Evolutionary conservation across 1,140 invertebrate species (phyloP), one percentile per base, ranked within the genome.

Genomic region (Sycophila sp.): DNA sequence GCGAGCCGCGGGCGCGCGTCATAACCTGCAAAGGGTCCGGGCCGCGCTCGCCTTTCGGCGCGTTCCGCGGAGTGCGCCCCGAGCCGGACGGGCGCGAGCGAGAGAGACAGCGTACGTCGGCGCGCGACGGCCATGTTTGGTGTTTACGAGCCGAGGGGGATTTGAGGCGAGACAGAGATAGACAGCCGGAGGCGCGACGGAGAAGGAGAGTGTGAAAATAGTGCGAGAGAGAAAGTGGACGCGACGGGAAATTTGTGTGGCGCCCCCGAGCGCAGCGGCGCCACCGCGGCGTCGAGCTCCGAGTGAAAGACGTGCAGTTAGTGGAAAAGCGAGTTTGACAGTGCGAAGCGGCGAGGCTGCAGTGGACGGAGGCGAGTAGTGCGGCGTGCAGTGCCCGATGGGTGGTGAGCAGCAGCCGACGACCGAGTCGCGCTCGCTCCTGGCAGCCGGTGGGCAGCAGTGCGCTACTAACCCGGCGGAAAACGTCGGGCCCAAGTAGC

Each of bases 111-210:
- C 30, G 42, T 49, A 68, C 42, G 73, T 60, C 75, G 53, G 67
- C 47, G 66, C 55, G 68, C 78, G 82, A 83, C 85, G 77, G 84
- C 85, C 85, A 85, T 85, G 84, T 85, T 86, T 85, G 85, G 85
- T 86, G 83, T 85, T 85, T 86, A 85, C 82, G 82, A 78, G 80
- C 76, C 78, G 80, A 83, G 82, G 83, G 82, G 81, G 79, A 84
- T 80, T 77, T 51, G 40, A 70, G 45, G 15, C 11, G 17, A 47
- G 42, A 51, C 3, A 26, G 26, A 30, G 56, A 19, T 19, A 32
- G 11, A 30, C 26, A 42, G 19, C 15, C 15, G 36, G 53, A 19
- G 30, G 11, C 19, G 17, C 15, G 28, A 32, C 2, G 22, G 28
- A 53, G 45, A 53, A 0, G n/a, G 47, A 40, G 32, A 40, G 49